phyloP scores from a whole-genome alignment of 2,888 invertebrate species.

The Andrena hattorfiana region DNA sequence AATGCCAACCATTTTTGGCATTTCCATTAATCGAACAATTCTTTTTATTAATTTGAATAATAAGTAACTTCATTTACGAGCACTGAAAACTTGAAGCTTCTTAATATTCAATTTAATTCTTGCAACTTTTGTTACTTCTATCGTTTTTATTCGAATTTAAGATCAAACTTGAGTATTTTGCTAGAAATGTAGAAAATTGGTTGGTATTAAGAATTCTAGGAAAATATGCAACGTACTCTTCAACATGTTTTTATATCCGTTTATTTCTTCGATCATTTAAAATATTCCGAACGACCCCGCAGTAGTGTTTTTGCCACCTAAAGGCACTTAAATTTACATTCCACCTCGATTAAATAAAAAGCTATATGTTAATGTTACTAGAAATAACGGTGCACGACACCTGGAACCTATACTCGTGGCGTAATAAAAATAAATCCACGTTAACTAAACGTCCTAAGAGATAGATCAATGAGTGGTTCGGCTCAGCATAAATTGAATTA shows the following conservation, averaged over 20 bases:
- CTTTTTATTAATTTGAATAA: no score
- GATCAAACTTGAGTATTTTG: background rate
- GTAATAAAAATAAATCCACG: no score
- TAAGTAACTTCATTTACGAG: no score
- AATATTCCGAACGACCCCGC: no score
- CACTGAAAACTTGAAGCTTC: no score
- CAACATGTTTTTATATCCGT: no score
- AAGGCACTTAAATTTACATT: background rate
- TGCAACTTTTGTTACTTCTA: background rate
- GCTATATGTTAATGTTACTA: background rate
- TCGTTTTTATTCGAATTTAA: background rate
- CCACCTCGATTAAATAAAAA: background rate
- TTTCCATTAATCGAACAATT: background rate
- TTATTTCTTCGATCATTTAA: no score
- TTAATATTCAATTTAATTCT: no score
- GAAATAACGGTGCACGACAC: background rate
- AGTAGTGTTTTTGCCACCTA: background rate
- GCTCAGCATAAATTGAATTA: background rate
- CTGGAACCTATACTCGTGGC: background rate
- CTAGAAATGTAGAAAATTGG: background rate
- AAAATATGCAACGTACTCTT: background rate
- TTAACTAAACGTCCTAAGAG: no score
- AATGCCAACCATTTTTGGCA: background rate
- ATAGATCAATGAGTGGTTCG: no score
- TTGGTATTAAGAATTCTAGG: background rate